Evolutionary conservation across 92 coral and sea anemone species (phyloP).

Genomic region (Plumapathes pennacea): DNA sequence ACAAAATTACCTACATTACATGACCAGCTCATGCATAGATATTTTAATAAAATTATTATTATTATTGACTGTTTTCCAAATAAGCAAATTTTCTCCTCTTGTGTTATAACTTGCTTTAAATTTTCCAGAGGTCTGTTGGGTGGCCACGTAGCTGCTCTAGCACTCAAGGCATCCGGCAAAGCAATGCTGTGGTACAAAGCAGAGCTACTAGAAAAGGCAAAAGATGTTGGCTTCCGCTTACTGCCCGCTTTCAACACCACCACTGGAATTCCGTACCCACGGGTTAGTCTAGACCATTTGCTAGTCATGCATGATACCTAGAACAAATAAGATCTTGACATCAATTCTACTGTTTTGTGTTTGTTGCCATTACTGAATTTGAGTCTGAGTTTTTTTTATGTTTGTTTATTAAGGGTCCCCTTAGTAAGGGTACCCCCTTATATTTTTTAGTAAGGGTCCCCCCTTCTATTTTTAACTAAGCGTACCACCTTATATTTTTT

Average conservation of each 20-base stretch:
- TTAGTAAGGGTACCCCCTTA: too few relatives aligned
- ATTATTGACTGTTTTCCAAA: not conserved
- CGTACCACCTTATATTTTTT: too few relatives aligned
- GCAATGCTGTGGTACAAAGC: conserved; percentile 89
- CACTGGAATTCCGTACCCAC: conserved; percentile 98
- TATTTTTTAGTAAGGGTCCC: too few relatives aligned
- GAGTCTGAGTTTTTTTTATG: not conserved
- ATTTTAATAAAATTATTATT: too few relatives aligned
- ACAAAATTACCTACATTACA: too few relatives aligned
- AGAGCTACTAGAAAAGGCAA: conserved; percentile 87
- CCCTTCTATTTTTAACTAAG: too few relatives aligned
- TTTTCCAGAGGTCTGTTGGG: conserved; percentile 87
- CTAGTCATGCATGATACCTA: not conserved
- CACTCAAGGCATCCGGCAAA: conserved; percentile 64
- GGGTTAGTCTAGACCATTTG: conserved; percentile 44
- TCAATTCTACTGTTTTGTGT: too few relatives aligned
- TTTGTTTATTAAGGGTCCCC: too few relatives aligned
- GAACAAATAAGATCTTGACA: not conserved
- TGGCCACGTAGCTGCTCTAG: conserved; percentile 91
- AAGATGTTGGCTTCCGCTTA: conserved; percentile 80
- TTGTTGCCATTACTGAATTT: too few relatives aligned
- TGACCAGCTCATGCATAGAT: too few relatives aligned
- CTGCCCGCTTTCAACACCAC: conserved; percentile 96
- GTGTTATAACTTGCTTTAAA: not conserved
- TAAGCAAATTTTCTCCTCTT: not conserved